phyloP scores from a whole-genome alignment of 2,888 invertebrate genomes.

The Drosophila macrospina region DNA sequence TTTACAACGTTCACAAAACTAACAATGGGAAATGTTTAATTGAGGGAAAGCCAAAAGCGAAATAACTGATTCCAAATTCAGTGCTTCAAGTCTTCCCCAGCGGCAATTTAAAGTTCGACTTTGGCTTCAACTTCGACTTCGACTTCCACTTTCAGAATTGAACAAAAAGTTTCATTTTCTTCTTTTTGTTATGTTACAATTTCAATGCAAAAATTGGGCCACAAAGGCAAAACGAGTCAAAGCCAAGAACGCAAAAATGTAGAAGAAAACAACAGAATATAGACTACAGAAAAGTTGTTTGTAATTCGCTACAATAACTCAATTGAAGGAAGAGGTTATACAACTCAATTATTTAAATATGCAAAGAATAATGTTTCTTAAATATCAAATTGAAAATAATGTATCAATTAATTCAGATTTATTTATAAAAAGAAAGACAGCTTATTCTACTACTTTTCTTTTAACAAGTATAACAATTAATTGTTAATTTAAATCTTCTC shows the following conservation, averaged over 20 bases:
- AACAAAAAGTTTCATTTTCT: constrained; percentile 46
- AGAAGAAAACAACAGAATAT: constrained; percentile 10
- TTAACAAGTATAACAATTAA: no score
- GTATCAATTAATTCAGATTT: no score
- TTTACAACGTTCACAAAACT: constrained; percentile 21
- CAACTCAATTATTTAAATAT: no score
- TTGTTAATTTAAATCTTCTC: no score
- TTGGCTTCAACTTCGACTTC: constrained; percentile 39
- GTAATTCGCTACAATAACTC: constrained; percentile 4
- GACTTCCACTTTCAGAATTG: constrained; percentile 61
- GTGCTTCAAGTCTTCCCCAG: constrained; percentile 40
- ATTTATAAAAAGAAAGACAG: no score
- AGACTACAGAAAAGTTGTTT: constrained; percentile 13
- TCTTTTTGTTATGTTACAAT: constrained; percentile 25
- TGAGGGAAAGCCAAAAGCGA: constrained; percentile 62
- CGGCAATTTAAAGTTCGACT: constrained; percentile 62
- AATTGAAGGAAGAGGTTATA: neutral
- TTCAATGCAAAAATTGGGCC: constrained; percentile 63
- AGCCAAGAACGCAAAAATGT: constrained; percentile 30
- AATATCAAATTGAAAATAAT: no score
- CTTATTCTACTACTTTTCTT: no score
- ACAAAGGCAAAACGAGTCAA: constrained; percentile 51
- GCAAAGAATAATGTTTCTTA: no score
- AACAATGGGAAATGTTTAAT: constrained; percentile 70
- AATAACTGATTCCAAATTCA: constrained; percentile 35